Evolutionary conservation across 2,888 invertebrate species (phyloP).

Genomic region (Noctua pronuba): DNA sequence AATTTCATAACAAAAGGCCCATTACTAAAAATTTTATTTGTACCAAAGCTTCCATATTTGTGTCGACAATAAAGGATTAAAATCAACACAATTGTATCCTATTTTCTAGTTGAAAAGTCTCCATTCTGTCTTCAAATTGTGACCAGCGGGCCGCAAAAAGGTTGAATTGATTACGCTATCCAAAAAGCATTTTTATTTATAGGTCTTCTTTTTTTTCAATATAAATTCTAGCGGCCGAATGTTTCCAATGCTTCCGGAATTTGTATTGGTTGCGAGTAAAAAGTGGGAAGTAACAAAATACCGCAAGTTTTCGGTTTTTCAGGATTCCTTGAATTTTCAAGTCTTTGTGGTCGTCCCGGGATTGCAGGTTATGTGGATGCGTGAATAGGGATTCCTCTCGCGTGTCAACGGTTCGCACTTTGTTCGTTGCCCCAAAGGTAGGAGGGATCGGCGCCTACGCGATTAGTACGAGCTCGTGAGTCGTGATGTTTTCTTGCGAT

Average conservation of each 20-base stretch:
- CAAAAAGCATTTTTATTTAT: constrained; percentile 81
- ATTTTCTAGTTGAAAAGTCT: constrained; percentile 66
- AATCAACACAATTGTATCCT: constrained; percentile 57
- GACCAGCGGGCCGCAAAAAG: constrained; percentile 74
- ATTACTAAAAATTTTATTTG: constrained; percentile 16
- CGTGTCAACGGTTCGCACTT: constrained; percentile 30
- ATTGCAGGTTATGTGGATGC: not conserved
- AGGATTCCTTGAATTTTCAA: constrained; percentile 51
- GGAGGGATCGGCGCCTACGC: constrained; percentile 3
- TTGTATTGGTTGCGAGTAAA: constrained; percentile 75
- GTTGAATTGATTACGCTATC: constrained; percentile 78
- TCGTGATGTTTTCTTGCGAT: not conserved
- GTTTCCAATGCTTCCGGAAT: constrained; percentile 75
- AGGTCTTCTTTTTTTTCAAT: constrained; percentile 77
- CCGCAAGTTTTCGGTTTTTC: constrained; percentile 72
- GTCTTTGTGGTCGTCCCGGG: constrained; percentile 12
- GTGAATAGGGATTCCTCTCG: constrained; percentile 18
- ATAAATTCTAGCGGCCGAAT: constrained; percentile 77
- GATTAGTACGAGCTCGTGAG: not conserved
- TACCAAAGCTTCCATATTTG: constrained; percentile 33
- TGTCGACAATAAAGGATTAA: constrained; percentile 51
- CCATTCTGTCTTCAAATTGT: constrained; percentile 70
- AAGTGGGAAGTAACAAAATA: constrained; percentile 73
- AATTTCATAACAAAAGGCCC: constrained; percentile 41
- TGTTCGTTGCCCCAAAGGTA: not conserved